These are phyloP conservation scores for Pinctada fucata DNA, from an alignment of 2,888 invertebrate species.

Conservation along the genomic window DNA sequence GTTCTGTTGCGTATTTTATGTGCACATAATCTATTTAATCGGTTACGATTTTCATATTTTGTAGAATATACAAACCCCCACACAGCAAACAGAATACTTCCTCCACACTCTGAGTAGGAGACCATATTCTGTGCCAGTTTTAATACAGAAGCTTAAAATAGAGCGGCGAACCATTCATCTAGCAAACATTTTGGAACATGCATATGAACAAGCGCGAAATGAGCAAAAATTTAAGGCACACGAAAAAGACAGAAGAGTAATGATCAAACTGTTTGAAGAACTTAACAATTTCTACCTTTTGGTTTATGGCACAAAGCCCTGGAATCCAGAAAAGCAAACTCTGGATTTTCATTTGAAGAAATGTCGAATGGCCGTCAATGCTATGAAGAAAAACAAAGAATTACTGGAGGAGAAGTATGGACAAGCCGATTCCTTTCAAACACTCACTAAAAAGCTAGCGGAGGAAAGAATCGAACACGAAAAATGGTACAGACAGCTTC, in stretches of 20 bases:
- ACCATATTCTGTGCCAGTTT: neutral
- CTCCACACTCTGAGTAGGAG: neutral
- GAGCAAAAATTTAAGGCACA: neutral
- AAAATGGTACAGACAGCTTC: neutral
- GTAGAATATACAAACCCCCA: neutral
- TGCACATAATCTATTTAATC: no score
- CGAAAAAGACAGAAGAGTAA: neutral
- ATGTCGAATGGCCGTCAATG: neutral
- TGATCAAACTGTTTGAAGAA: neutral
- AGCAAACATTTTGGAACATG: neutral
- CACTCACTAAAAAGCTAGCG: neutral
- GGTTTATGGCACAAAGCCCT: neutral
- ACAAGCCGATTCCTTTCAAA: neutral
- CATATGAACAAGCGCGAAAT: neutral
- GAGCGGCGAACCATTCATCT: neutral
- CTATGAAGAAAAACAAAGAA: neutral
- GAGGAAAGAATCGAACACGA: neutral
- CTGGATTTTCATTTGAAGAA: neutral
- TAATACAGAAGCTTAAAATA: neutral
- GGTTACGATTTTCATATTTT: neutral
- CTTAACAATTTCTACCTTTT: slow-evolving; percentile 5
- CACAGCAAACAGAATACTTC: slow-evolving; percentile 1
- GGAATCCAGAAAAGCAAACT: neutral
- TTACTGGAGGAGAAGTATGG: neutral
- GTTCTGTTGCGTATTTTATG: no score